phyloP scores from a whole-genome alignment of 2,888 invertebrate species.

The Barypeithes pellucidus region DNA sequence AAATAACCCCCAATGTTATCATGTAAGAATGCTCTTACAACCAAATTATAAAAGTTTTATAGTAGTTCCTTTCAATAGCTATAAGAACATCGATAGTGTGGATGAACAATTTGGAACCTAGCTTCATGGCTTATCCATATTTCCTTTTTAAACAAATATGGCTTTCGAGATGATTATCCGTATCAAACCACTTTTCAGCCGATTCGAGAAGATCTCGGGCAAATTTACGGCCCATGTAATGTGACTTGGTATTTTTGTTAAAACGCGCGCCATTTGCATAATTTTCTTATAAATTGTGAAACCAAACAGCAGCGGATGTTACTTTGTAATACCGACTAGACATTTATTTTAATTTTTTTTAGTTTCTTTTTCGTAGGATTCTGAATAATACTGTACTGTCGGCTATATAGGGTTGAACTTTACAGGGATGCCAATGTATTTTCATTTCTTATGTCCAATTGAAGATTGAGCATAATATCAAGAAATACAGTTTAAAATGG shows the following conservation, averaged over 20 bases:
- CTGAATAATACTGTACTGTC: too few species aligned
- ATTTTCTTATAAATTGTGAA: slow-evolving; percentile 43
- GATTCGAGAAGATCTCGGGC: slow-evolving; percentile 37
- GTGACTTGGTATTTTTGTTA: slow-evolving; percentile 47
- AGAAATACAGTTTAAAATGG: too few species aligned
- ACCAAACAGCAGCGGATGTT: slow-evolving; percentile 33
- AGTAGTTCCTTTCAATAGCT: too few species aligned
- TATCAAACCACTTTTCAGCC: slow-evolving; percentile 45
- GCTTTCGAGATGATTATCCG: slow-evolving; percentile 49
- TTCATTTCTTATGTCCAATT: too few species aligned
- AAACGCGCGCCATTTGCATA: slow-evolving; percentile 42
- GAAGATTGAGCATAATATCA: too few species aligned
- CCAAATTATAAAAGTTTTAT: too few species aligned
- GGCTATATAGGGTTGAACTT: too few species aligned
- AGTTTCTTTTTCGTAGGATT: too few species aligned
- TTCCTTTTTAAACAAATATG: slow-evolving; percentile 33
- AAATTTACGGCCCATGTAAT: slow-evolving; percentile 45
- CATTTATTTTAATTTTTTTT: slow-evolving; percentile 32
- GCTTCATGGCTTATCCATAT: slow-evolving; percentile 15
- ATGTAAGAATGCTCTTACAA: too few species aligned
- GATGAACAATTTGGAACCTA: slow-evolving; percentile 24
- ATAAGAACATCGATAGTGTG: too few species aligned
- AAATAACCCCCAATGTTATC: too few species aligned
- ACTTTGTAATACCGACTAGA: slow-evolving; percentile 2
- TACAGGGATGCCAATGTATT: too few species aligned